phyloP scores from a whole-genome alignment of 2,797 vertebrate species.

The Chiroxiphia lanceolata region DNA sequence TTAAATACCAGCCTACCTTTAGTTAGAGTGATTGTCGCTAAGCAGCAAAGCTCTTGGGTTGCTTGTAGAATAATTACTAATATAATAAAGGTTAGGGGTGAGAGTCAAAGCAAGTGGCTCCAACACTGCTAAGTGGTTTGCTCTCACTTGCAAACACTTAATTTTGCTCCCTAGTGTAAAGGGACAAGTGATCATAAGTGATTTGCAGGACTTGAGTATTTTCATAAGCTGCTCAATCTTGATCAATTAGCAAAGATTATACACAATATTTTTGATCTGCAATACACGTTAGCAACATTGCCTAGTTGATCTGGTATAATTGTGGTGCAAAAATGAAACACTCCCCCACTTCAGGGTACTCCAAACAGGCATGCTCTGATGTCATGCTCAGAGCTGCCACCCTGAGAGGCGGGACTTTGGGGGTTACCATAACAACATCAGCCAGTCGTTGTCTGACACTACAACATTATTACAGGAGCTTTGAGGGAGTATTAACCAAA shows the following conservation, averaged over 20 bases:
- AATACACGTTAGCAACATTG: not conserved
- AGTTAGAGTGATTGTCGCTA: not conserved
- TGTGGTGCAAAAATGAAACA: not conserved
- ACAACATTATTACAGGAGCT: slow-evolving; percentile 3
- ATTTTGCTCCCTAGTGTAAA: not conserved
- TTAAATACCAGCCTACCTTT: not conserved
- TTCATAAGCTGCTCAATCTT: not conserved
- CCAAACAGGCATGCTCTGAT: not conserved
- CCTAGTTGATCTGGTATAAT: not conserved
- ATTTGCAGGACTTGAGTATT: not conserved
- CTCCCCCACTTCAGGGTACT: slow-evolving; percentile 17
- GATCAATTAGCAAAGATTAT: not conserved
- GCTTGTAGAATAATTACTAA: not conserved
- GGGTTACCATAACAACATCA: slow-evolving; percentile 54
- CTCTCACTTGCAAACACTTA: not conserved
- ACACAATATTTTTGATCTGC: not conserved
- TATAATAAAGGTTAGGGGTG: not conserved
- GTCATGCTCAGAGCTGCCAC: slow-evolving; percentile 1
- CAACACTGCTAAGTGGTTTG: not conserved
- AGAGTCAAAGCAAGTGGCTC: not conserved
- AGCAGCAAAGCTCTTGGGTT: not conserved
- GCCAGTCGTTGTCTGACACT: slow-evolving; percentile 26
- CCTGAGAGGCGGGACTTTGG: slow-evolving; percentile 22
- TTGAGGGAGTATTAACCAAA: slow-evolving; percentile 35
- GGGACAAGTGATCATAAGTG: not conserved